A percentile compares a stretch with the other conserved stretches of the same genome.
Evolutionary conservation across 2,797 vertebrate genomes (phyloP).

Genomic region (Sebastes kiyomatsui): DNA sequence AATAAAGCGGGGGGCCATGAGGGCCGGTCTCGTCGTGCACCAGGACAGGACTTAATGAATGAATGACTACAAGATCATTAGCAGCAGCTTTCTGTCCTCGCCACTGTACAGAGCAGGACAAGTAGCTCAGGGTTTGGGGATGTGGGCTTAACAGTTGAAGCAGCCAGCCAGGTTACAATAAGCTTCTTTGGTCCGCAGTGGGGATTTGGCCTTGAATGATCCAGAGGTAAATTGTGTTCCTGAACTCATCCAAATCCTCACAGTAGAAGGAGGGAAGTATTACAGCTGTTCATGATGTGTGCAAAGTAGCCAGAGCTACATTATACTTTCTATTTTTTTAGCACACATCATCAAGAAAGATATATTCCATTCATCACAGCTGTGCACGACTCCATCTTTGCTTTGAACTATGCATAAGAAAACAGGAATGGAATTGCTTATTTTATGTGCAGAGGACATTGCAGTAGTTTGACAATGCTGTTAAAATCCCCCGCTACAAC

Average conservation of each 20-base stretch:
- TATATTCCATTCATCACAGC: conserved; percentile 14
- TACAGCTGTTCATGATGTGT: conserved; percentile 40
- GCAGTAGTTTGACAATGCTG: conserved; percentile 3
- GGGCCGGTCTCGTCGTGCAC: conserved; percentile 14
- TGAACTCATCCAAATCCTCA: conserved; percentile 70
- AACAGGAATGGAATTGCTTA: neutral
- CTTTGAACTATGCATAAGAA: neutral
- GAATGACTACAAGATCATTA: conserved; percentile 63
- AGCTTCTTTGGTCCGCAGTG: conserved; percentile 70
- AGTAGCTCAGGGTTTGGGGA: conserved; percentile 68
- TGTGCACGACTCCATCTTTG: conserved; percentile 15
- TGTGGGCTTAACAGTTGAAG: conserved; percentile 65
- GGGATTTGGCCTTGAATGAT: conserved; percentile 72
- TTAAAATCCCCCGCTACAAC: neutral
- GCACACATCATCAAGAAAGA: conserved; percentile 30
- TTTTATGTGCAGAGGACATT: conserved; percentile 7
- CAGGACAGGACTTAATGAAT: conserved; percentile 47
- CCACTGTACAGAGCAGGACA: conserved; percentile 31
- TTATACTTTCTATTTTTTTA: neutral
- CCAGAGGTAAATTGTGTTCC: conserved; percentile 73
- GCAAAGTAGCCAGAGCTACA: conserved; percentile 37
- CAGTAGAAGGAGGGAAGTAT: conserved; percentile 43
- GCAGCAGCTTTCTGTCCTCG: conserved; percentile 49
- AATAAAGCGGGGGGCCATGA: conserved; percentile 33
- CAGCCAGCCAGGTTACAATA: conserved; percentile 76